Conservation (phyloP, 2,797 vertebrate genomes). For the Nasua narica region DNA sequence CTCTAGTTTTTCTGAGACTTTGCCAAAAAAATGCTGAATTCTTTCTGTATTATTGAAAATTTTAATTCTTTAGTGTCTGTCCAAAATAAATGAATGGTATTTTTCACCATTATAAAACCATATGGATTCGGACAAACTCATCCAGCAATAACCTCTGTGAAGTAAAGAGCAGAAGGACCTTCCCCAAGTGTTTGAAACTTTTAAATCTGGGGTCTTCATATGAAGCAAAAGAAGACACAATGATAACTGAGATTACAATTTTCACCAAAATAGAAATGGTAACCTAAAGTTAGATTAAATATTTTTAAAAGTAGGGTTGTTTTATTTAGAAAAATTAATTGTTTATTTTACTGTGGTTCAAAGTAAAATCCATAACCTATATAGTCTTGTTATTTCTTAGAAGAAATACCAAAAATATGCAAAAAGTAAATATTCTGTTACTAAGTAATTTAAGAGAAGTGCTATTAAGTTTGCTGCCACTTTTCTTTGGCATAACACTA, state of each 20-base stretch:
- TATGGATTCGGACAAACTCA: not conserved
- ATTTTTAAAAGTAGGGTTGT: not conserved
- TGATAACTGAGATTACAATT: not conserved
- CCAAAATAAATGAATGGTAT: not conserved
- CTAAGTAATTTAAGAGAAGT: not conserved
- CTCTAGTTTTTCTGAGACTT: not conserved
- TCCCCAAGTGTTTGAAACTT: not conserved
- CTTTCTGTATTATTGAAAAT: not conserved
- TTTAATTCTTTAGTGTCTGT: not conserved
- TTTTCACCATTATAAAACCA: not conserved
- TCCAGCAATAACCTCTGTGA: not conserved
- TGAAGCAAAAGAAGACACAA: not conserved
- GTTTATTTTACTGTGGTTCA: not conserved
- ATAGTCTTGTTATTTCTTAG: not conserved
- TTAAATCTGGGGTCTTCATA: not conserved
- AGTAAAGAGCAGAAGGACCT: not conserved
- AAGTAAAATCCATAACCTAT: not conserved
- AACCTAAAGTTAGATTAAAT: not conserved
- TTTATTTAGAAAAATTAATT: not conserved
- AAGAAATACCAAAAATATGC: not conserved
- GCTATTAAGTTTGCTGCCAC: not conserved
- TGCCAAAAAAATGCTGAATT: not conserved
- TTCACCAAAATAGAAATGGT: not conserved
- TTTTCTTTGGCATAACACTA: not conserved
- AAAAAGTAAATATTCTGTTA: not conserved